Percentiles rank a stretch among this genome's conserved stretches.
Evolutionary conservation across 2,797 vertebrate species (phyloP).

Genomic region (Adrianichthys oophorus): DNA sequence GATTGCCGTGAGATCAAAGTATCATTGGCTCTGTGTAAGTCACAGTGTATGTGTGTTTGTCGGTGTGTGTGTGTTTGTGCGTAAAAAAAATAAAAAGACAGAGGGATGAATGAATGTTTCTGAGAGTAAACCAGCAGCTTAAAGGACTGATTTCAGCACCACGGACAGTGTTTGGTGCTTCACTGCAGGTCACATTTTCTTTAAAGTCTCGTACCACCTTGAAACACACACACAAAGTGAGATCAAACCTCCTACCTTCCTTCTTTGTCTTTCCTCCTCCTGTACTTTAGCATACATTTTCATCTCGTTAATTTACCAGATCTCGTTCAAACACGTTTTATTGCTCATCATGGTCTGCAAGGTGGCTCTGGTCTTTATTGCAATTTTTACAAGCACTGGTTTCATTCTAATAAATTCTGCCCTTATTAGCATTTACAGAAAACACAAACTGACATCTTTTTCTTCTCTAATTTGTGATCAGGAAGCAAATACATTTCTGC

Average conservation of each 20-base stretch:
- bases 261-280: slow-evolving; percentile 27
- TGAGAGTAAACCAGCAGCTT: slow-evolving; percentile 24
- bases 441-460: slow-evolving; percentile 45
- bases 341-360: slow-evolving; percentile 24
- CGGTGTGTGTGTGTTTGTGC: slow-evolving; percentile 1
- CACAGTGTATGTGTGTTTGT: slow-evolving; percentile 13
- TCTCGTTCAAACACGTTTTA: slow-evolving; percentile 27
- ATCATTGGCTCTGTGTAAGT: slow-evolving; percentile 35
- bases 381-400: slow-evolving; percentile 21
- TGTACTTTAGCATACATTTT: slow-evolving; percentile 46
- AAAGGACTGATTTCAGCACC: slow-evolving; percentile 67
- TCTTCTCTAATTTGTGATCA: slow-evolving; percentile 43
- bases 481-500: slow-evolving; percentile 51
- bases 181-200: slow-evolving; percentile 29
- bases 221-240: slow-evolving; percentile 14
- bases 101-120: slow-evolving; percentile 46
- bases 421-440: slow-evolving; percentile 29
- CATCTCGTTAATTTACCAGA: slow-evolving; percentile 22
- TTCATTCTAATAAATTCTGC: slow-evolving; percentile 10
- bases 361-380: slow-evolving; percentile 6
- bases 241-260: slow-evolving; percentile 29
- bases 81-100: slow-evolving; percentile 9
- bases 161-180: slow-evolving; percentile 59
- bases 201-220: slow-evolving; percentile 39
- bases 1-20: slow-evolving; percentile 52